Evolutionary conservation across 2,888 invertebrate species (phyloP), one percentile per base, ranked within the genome.

Genomic region (Cryptocephalus moraei): DNA sequence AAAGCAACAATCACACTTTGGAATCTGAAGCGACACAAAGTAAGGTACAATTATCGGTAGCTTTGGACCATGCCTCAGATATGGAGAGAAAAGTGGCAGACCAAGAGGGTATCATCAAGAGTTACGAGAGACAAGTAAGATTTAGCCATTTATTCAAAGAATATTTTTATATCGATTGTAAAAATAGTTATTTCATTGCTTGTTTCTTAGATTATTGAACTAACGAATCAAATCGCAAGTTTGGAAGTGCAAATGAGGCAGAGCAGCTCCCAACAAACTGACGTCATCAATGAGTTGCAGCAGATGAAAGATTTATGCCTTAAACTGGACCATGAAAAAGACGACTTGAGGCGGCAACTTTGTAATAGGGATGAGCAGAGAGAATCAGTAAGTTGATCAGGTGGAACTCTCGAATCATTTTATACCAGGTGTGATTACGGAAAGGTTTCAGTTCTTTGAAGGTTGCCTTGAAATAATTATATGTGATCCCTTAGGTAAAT

Each of bases 1-100:
- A 88, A 71, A 86, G 78, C 56, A 88, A 80, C 53, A 89, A 89
- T 67, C 85, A 86, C 62, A 84, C 84, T 45, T 73, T 89, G 54
- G 88, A 89, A 68, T 80, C 77, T 55, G 86, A 87, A 70, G 83
- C 85, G 2, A 79, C 80, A 8, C 84, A 86, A 56, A 80, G 81
- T 49, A 81, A 81, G 61, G 72, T 73, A 2, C 73, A 74, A 61
- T 62, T 77, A 38, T 66, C 66, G 8, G 75, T 76, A 32, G 75
- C 80, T 9, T 73, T 77, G 51, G 75, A 77, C 57, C 77, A 78
- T 58, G 74, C 86, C 43, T 66, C 75, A 48, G 77, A 75, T 56
- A 71, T 88, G 39, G 85, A 88, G 68, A 73, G 77, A 49, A 78
- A 81, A 63, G 58, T 87, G 32, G 67, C 72, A 14, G 73, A 74